Percentiles rank a stretch among this genome's conserved stretches.
Conservation (phyloP, 1,140 invertebrate species). For the Lordiphosa mommai region DNA sequence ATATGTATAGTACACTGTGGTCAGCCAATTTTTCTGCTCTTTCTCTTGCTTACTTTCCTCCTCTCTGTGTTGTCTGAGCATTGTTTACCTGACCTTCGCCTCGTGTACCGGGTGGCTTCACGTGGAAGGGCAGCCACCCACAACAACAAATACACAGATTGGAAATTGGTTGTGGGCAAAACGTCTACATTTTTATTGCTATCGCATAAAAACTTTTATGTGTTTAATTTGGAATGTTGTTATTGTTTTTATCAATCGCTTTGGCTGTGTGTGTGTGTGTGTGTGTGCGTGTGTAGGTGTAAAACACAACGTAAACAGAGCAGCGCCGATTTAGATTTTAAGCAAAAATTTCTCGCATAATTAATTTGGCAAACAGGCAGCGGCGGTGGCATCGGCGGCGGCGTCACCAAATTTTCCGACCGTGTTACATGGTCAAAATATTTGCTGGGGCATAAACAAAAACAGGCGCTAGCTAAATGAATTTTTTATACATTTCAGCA, state of each 20-base stretch:
- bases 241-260: constrained; percentile 70
- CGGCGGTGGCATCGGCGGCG: constrained; percentile 57
- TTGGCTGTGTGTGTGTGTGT: constrained; percentile 7
- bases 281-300: constrained; percentile 29
- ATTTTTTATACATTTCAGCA: constrained; percentile 39
- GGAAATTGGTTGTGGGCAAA: constrained; percentile 31
- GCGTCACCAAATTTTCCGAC: constrained; percentile 24
- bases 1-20: constrained; percentile 7
- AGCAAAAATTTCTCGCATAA: constrained; percentile 53
- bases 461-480: constrained; percentile 11
- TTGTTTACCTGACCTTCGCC: constrained; percentile 74
- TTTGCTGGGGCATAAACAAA: constrained; percentile 51
- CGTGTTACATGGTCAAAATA: constrained; percentile 52
- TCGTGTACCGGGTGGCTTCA: constrained; percentile 20
- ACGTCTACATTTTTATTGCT: constrained; percentile 69
- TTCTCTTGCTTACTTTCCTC: constrained; percentile 8
- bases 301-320: constrained; percentile 53
- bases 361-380: constrained; percentile 57
- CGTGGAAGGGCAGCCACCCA: constrained; percentile 49
- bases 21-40: constrained; percentile 39
- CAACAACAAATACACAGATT: constrained; percentile 27
- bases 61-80: constrained; percentile 13
- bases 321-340: constrained; percentile 35
- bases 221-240: constrained; percentile 76
- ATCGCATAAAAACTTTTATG: constrained; percentile 69